Evolutionary conservation across 30 jellyfish, hydroid and myxozoan species (phyloP).

Genomic region (Aurelia aurita): DNA sequence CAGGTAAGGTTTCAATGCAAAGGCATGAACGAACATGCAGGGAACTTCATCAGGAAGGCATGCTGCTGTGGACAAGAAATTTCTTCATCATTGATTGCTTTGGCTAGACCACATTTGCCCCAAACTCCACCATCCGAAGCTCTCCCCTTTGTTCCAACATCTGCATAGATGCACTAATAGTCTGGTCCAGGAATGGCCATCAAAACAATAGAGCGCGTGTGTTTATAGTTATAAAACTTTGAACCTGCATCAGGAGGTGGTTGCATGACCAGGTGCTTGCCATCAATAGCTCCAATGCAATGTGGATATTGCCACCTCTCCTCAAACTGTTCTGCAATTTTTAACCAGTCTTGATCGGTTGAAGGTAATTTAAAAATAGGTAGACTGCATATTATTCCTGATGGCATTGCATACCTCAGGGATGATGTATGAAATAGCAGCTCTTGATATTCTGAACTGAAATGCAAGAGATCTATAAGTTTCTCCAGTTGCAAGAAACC

Average conservation of each 20-base stretch:
- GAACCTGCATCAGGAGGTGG: constrained; percentile 57
- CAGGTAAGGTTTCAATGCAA: neutral
- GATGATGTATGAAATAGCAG: no score
- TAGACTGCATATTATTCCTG: neutral
- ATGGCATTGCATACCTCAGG: no score
- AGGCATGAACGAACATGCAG: neutral
- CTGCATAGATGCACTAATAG: constrained; percentile 50
- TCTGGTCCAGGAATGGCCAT: constrained; percentile 61
- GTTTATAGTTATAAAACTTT: constrained; percentile 31
- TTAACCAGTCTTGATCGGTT: neutral
- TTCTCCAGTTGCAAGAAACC: no score
- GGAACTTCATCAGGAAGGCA: constrained; percentile 3
- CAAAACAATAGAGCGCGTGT: constrained; percentile 45
- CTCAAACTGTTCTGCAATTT: constrained; percentile 4
- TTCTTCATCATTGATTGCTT: neutral
- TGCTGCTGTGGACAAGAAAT: constrained; percentile 20
- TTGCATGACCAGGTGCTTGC: constrained; percentile 44
- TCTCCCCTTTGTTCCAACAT: constrained; percentile 59
- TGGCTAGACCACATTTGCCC: constrained; percentile 9
- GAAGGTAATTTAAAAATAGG: neutral
- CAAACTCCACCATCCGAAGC: constrained; percentile 51
- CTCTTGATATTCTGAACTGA: no score
- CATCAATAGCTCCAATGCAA: constrained; percentile 52
- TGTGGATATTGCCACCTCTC: constrained; percentile 43
- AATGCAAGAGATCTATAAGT: no score